Evolutionary conservation across 2,797 vertebrate species (phyloP).

Genomic region (Parauchenoglanis ngamensis): DNA sequence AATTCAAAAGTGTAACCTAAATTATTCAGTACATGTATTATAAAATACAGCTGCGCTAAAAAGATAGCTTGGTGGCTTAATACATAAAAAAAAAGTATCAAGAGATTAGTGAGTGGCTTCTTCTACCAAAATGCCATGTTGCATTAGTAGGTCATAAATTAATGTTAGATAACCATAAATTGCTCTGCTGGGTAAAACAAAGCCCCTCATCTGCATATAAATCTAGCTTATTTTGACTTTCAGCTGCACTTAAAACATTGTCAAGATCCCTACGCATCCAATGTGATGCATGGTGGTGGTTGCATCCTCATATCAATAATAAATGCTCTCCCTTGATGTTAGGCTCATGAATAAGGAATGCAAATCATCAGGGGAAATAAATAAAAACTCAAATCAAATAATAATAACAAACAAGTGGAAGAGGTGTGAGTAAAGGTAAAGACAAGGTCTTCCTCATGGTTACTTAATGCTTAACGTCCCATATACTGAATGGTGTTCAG

Average conservation of each 20-base stretch:
- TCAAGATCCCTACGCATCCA: not conserved
- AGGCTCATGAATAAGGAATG: constrained; percentile 30
- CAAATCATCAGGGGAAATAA: not conserved
- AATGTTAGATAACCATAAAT: not conserved
- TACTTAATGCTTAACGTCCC: not conserved
- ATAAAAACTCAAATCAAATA: not conserved
- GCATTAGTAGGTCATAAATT: constrained; percentile 15
- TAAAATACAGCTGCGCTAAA: not conserved
- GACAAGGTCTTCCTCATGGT: not conserved
- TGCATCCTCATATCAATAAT: constrained; percentile 3
- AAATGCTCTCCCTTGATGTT: constrained; percentile 1
- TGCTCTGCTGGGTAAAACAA: not conserved
- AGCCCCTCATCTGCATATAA: not conserved
- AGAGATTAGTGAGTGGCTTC: not conserved
- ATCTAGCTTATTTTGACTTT: not conserved
- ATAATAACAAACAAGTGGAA: not conserved
- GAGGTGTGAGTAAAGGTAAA: not conserved
- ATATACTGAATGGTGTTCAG: not conserved
- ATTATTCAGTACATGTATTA: not conserved
- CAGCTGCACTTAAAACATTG: constrained; percentile 5
- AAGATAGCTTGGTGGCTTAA: not conserved
- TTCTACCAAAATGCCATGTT: constrained; percentile 6
- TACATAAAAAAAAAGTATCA: not conserved
- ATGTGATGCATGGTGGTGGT: not conserved
- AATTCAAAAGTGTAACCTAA: not conserved